Evolutionary conservation across 2,888 invertebrate genomes (phyloP).

Genomic region (Archips crataeganus): DNA sequence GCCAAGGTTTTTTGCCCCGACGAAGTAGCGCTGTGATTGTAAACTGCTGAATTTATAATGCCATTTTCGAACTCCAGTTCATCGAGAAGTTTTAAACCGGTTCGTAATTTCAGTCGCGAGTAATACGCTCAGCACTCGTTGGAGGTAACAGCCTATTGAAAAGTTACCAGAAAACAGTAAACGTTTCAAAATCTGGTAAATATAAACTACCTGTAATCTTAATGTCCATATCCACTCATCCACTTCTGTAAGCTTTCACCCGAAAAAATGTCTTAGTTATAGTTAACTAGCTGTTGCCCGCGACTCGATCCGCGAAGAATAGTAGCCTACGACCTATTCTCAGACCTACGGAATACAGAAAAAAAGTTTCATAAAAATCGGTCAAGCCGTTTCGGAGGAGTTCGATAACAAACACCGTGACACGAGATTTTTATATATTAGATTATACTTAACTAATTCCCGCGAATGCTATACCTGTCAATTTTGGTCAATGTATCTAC

Average conservation of each 20-base stretch:
- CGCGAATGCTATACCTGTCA: not conserved
- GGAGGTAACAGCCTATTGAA: slow-evolving; percentile 41
- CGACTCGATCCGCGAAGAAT: too few relatives aligned
- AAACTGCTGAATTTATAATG: slow-evolving; percentile 85
- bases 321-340: too few relatives aligned
- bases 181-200: not conserved
- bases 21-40: slow-evolving; percentile 84
- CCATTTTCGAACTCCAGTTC: slow-evolving; percentile 84
- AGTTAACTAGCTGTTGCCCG: too few relatives aligned
- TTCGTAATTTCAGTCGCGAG: slow-evolving; percentile 77
- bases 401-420: too few relatives aligned
- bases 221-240: not conserved
- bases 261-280: not conserved
- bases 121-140: slow-evolving; percentile 64
- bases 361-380: too few relatives aligned
- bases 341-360: too few relatives aligned
- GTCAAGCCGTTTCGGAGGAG: too few relatives aligned
- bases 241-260: not conserved
- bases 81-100: slow-evolving; percentile 81
- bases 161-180: slow-evolving; percentile 45
- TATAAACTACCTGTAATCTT: not conserved
- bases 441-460: not conserved
- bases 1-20: slow-evolving; percentile 77
- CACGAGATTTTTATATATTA: too few relatives aligned
- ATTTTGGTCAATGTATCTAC: not conserved